Conservation (phyloP, 2,888 invertebrate genomes). For the Thera britannica region DNA sequence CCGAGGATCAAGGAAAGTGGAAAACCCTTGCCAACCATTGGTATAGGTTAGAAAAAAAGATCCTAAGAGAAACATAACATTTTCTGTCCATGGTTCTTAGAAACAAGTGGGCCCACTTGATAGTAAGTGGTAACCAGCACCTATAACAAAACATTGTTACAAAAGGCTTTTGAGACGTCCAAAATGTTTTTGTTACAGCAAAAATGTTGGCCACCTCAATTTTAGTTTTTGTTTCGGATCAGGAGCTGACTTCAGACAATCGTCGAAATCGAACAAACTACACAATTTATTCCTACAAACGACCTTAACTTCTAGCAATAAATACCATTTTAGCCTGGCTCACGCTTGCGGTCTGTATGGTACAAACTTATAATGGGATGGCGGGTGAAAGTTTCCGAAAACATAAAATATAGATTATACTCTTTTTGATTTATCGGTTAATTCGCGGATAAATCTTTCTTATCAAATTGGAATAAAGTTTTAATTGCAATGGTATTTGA, state of each 20-base stretch:
- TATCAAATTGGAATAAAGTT: no score
- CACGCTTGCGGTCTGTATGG: constrained; percentile 23
- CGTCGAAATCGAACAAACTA: constrained; percentile 15
- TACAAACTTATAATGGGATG: constrained; percentile 32
- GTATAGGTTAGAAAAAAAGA: no score
- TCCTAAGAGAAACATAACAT: no score
- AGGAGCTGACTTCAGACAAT: constrained; percentile 27
- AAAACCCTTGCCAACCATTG: no score
- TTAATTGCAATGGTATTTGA: no score
- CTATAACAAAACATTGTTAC: no score
- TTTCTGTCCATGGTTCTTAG: no score
- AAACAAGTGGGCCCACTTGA: no score
- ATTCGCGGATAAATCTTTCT: no score
- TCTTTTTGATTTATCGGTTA: background rate
- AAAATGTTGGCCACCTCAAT: constrained; percentile 27
- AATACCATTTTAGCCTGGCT: constrained; percentile 18
- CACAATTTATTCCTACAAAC: constrained; percentile 19
- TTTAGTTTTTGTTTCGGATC: constrained; percentile 30
- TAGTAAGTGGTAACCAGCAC: no score
- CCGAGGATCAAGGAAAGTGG: no score
- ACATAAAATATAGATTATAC: constrained; percentile 17
- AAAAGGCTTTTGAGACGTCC: no score
- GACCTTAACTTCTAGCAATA: constrained; percentile 15
- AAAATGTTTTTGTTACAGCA: background rate
- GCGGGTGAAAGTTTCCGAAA: constrained; percentile 21